Base-by-base conservation (phyloP, 2,113 vertebrate species). In the Pelecanus crispus region DNA sequence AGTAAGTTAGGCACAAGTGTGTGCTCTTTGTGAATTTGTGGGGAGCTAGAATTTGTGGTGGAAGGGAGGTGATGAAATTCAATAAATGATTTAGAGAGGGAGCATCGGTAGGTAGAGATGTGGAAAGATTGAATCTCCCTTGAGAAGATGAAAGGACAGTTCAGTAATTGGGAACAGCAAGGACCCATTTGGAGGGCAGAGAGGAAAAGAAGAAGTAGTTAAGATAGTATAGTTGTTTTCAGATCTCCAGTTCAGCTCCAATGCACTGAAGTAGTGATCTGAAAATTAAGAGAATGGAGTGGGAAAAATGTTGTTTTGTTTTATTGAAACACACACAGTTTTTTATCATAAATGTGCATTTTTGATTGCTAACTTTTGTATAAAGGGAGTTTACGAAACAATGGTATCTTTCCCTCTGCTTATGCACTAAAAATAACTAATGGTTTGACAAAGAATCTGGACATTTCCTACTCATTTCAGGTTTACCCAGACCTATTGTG, bases 41-140 rank as follows among this genome's bases (percentile, higher is more conserved):
- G 32, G 20, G 18, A 92, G 11, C 45, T 55, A 32, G 45, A 66
- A 83, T 62, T 77, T 63, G 17, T 86, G 45, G 52, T 77, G 36
- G 62, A 85, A 91, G 19, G 49, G 59, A 90, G 47, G 50, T 83
- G 72, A 71, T 32, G 40, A 88, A 93, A 96, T 88, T 77, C 75
- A 74, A 28, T 86, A 82, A 88, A 74, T 78, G 71, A 90, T 36
- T 91, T 90, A 83, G 50, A 66, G 63, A 86, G n/a, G 55, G 34
- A 95, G 11, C 32, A 58, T 20, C 0, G 0, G 29, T 62, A 61
- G 32, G 82, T n/a, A 83, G 29, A 93, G 72, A 63, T 63, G 56
- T 66, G 80, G 80, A 94, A 93, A 93, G 90, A 96, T 42, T 90
- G 80, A 79, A 86, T 96, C 72, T 96, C 86, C 65, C 72, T 74